phyloP scores from a whole-genome alignment of 2,888 invertebrate genomes.

The Pyrgus malvae region DNA sequence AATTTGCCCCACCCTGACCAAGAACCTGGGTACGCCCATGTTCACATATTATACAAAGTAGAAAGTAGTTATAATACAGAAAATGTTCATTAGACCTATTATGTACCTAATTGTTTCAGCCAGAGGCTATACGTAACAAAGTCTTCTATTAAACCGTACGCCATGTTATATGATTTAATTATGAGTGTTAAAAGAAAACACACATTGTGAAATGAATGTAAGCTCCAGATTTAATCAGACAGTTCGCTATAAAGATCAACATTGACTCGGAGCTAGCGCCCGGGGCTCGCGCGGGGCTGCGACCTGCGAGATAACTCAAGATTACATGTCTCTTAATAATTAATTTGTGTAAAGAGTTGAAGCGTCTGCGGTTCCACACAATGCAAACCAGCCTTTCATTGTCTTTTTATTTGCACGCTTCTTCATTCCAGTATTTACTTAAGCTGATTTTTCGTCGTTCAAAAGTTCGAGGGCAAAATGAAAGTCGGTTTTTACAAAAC shows the following conservation, averaged over 20 bases:
- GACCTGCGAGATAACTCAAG: constrained; percentile 50
- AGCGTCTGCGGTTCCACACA: constrained; percentile 30
- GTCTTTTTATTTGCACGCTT: constrained; percentile 56
- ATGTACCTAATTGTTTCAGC: constrained; percentile 12
- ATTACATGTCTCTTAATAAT: constrained; percentile 70
- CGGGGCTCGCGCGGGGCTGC: constrained; percentile 35
- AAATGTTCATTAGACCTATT: not conserved
- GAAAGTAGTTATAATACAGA: no score
- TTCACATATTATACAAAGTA: no score
- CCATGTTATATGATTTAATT: constrained; percentile 60
- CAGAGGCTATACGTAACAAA: constrained; percentile 18
- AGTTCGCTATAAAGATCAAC: constrained; percentile 59
- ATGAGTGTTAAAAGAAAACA: constrained; percentile 57
- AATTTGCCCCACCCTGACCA: no score
- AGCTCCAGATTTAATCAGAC: constrained; percentile 60
- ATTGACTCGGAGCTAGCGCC: constrained; percentile 53
- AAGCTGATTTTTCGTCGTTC: constrained; percentile 29
- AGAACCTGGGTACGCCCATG: no score
- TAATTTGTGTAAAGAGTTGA: constrained; percentile 74
- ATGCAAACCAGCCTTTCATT: constrained; percentile 44
- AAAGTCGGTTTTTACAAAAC: no score
- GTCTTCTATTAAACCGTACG: constrained; percentile 23
- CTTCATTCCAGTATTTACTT: constrained; percentile 53
- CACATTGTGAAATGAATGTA: constrained; percentile 46
- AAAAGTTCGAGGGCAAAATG: not conserved